Evolutionary conservation across 1,140 invertebrate species (phyloP), one percentile per base, ranked within the genome.

Genomic region (Aphaenogaster rudis): DNA sequence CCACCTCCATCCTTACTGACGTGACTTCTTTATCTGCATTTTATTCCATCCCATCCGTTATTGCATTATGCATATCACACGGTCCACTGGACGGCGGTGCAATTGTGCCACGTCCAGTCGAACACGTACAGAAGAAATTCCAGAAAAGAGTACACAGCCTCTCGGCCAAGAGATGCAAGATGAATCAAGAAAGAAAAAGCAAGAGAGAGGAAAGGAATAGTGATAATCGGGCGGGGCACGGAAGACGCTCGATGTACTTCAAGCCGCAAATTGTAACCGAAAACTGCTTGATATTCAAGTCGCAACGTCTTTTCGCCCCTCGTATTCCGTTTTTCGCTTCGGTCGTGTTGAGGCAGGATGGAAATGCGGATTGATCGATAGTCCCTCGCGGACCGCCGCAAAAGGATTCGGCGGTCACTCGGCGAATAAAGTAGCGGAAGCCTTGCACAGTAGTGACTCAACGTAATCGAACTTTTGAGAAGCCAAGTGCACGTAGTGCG

Each of bases 251-350:
- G 67, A 54, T 72, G 45, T 76, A 74, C 33, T 66, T 66, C 2
- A 28, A 80, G 71, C 67, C 61, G 45, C 86, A 86, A 91, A 91
- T 61, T 81, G 66, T 87, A 82, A 67, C 77, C 67, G 61, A 86
- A 88, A 81, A 86, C 86, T 88, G 74, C 88, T 92, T 92, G 61
- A 67, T 90, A 92, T 92, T 92, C 91, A 88, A 89, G 78, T 71
- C 80, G 87, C 28, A 36, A 33, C 67, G 42, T 52, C 74, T 90
- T 87, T 87, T 72, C 59, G 59, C 36, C 17, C 72, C 50, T 82
- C 64, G 76, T 87, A 87, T 84, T 82, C 72, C 66, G 33, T 84
- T 87, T 76, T 87, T 88, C 77, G 71, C 69, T 86, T 85, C 57
- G 61, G 63, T 88, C 67, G 80, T 33, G 21, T 76, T 39, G 81